These are phyloP conservation scores for Hypocryptadius cinnamomeus DNA, from an alignment of 2,113 vertebrate genomes.

Conservation along the genomic window DNA sequence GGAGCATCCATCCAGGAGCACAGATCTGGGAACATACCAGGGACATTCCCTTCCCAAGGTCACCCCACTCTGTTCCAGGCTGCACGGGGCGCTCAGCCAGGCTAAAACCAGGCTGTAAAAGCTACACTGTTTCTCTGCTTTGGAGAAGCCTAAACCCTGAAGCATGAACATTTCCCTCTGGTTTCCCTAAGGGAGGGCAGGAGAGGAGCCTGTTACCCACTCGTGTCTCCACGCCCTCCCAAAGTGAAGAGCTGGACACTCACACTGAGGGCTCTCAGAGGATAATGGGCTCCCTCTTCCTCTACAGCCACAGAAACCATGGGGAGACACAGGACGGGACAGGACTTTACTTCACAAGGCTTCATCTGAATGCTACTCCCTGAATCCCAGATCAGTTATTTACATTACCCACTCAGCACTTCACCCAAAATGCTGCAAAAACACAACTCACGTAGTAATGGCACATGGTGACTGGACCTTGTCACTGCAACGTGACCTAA, in stretches of 20 bases:
- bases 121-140: neutral
- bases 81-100: neutral
- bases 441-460: neutral
- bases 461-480: fast-evolving
- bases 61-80: neutral
- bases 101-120: fast-evolving
- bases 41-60: fast-evolving
- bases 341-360: neutral
- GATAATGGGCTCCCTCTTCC: neutral
- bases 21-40: fast-evolving
- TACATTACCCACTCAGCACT: neutral
- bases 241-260: fast-evolving
- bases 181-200: neutral
- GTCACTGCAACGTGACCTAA: neutral
- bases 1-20: too few species aligned
- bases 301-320: neutral
- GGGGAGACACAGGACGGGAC: neutral
- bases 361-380: neutral
- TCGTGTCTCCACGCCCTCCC: fast-evolving
- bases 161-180: neutral
- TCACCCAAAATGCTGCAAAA: neutral
- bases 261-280: too few species aligned
- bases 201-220: neutral
- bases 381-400: neutral
- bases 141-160: neutral